These are phyloP conservation scores for Phaonia tiefii DNA, from an alignment of 2,888 invertebrate genomes.

Conservation along the genomic window DNA sequence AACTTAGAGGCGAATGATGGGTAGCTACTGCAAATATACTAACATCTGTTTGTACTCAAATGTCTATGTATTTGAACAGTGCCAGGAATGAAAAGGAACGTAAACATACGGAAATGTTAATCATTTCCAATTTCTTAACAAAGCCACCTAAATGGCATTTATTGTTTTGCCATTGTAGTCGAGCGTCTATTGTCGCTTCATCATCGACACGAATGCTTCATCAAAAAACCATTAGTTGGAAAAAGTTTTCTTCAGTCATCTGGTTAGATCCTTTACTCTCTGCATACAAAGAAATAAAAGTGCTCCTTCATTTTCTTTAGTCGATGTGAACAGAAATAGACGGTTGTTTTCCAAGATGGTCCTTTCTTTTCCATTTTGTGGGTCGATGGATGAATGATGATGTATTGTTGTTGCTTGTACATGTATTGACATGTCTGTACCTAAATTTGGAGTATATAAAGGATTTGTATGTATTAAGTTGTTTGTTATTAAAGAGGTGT, in stretches of 20 bases:
- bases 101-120: slow-evolving; percentile 52
- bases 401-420: slow-evolving; percentile 6
- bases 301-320: background rate
- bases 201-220: slow-evolving; percentile 54
- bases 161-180: slow-evolving; percentile 49
- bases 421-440: background rate
- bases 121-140: slow-evolving; percentile 58
- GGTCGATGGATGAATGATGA: background rate
- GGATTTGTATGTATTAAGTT: background rate
- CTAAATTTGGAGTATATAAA: no score
- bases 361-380: background rate
- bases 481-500: slow-evolving; percentile 37
- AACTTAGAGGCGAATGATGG: no score
- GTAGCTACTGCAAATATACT: no score
- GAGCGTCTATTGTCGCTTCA: slow-evolving; percentile 46
- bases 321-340: background rate
- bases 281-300: background rate
- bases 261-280: no score
- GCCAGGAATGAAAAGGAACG: background rate
- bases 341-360: slow-evolving; percentile 28
- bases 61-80: background rate
- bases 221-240: slow-evolving; percentile 51
- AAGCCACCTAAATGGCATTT: slow-evolving; percentile 54
- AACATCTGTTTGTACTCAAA: no score
- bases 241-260: slow-evolving; percentile 20